These are phyloP conservation scores for Colossoma macropomum DNA, from an alignment of 2,113 vertebrate species.

Conservation along the genomic window DNA sequence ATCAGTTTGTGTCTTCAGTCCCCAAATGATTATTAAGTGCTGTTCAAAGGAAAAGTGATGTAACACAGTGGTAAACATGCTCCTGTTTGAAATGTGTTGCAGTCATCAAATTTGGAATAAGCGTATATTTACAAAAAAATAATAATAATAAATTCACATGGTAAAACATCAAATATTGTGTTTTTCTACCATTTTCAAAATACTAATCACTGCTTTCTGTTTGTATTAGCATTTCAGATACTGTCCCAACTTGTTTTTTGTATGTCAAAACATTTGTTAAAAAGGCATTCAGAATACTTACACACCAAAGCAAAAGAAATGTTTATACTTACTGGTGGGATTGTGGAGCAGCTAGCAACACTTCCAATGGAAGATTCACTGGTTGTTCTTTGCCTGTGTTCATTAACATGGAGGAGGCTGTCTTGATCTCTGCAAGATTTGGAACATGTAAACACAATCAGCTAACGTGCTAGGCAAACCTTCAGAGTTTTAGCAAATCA, in stretches of 20 bases:
- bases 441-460: constrained; percentile 20
- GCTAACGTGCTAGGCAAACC: neutral
- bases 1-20: too few species aligned
- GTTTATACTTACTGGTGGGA: constrained; percentile 82
- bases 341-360: constrained; percentile 88
- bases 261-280: neutral
- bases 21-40: too few species aligned
- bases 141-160: too few species aligned
- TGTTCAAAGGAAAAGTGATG: too few species aligned
- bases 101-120: too few species aligned
- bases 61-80: too few species aligned
- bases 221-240: too few species aligned
- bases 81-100: too few species aligned
- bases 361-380: constrained; percentile 83
- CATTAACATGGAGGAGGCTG: constrained; percentile 68
- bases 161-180: too few species aligned
- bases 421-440: constrained; percentile 79
- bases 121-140: too few species aligned
- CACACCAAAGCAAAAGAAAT: neutral
- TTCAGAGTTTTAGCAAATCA: neutral
- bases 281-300: neutral
- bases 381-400: constrained; percentile 80
- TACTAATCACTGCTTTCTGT: too few species aligned
- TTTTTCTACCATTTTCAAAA: too few species aligned
- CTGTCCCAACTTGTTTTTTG: neutral